Conservation (phyloP, 2,888 invertebrate species). For the Dryomyza anilis region DNA sequence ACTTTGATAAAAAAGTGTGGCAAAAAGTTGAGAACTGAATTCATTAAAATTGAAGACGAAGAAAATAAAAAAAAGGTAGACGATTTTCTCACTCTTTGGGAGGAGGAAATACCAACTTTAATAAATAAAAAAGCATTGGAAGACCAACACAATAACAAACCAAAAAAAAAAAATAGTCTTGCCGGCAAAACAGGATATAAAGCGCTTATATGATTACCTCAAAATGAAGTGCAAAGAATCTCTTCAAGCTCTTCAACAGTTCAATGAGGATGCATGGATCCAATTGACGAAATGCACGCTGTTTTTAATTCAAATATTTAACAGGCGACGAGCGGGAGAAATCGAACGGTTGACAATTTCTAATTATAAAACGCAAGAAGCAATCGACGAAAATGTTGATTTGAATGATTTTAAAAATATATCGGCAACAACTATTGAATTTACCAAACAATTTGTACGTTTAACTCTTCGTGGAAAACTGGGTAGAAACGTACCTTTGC, state of each 20-base stretch:
- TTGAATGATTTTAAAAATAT: not conserved
- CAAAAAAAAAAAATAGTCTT: conserved; percentile 11
- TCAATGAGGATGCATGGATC: not conserved
- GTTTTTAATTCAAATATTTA: conserved; percentile 20
- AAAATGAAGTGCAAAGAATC: not conserved
- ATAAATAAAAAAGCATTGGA: conserved; percentile 26
- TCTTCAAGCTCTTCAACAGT: not conserved
- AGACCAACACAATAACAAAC: conserved; percentile 10
- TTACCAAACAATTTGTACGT: conserved; percentile 20
- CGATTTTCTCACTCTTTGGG: conserved; percentile 18
- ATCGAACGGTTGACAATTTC: conserved; percentile 9
- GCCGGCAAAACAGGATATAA: conserved; percentile 17
- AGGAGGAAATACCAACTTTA: conserved; percentile 11
- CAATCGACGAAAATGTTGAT: conserved; percentile 14
- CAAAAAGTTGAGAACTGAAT: conserved; percentile 11
- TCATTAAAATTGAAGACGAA: conserved; percentile 10
- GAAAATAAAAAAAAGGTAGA: conserved; percentile 13
- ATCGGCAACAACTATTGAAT: not conserved
- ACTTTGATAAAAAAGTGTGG: conserved; percentile 22
- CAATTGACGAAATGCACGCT: conserved; percentile 8
- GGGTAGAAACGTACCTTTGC: conserved; percentile 15
- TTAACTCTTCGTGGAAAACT: conserved; percentile 16
- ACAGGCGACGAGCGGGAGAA: conserved; percentile 15
- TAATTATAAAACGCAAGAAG: conserved; percentile 9
- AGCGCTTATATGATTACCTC: conserved; percentile 4